These are phyloP conservation scores for Campoletis raptor DNA, from an alignment of 2,888 invertebrate genomes.

Conservation along the genomic window DNA sequence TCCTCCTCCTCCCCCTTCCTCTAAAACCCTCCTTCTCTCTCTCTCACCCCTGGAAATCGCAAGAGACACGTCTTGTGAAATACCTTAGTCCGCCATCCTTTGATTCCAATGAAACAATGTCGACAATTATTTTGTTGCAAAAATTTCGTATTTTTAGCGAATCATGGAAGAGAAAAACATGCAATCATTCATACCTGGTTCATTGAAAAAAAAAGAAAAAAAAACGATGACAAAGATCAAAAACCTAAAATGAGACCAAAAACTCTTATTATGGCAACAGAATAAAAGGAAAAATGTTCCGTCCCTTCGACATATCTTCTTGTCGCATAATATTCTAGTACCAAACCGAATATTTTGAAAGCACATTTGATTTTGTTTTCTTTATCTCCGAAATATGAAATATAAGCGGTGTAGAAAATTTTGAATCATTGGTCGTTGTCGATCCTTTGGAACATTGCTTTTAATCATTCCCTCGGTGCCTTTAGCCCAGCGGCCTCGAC, in stretches of 20 bases:
- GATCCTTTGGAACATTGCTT: constrained; percentile 42
- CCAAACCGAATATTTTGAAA: not conserved
- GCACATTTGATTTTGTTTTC: not conserved
- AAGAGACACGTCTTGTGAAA: constrained; percentile 34
- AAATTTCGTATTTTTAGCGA: not conserved
- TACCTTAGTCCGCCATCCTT: constrained; percentile 1
- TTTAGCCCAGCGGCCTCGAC: constrained; percentile 52
- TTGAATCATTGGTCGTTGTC: constrained; percentile 49
- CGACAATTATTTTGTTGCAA: not conserved
- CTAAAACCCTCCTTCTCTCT: constrained; percentile 15
- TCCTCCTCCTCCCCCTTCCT: constrained; percentile 52
- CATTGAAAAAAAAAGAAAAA: not conserved
- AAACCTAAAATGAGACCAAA: not conserved
- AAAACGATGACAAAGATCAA: not conserved
- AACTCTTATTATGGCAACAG: not conserved
- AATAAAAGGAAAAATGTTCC: not conserved
- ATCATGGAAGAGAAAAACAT: not conserved
- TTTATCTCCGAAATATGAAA: not conserved
- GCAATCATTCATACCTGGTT: not conserved
- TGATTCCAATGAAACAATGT: not conserved
- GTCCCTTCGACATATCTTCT: not conserved
- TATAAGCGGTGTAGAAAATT: not conserved
- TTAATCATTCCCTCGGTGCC: constrained; percentile 55
- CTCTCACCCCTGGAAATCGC: not conserved
- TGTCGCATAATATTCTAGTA: not conserved